These are phyloP conservation scores for Mnemiopsis leidyi DNA, from an alignment of 37 sponge, comb jelly and placozoan genomes.

Conservation along the genomic window DNA sequence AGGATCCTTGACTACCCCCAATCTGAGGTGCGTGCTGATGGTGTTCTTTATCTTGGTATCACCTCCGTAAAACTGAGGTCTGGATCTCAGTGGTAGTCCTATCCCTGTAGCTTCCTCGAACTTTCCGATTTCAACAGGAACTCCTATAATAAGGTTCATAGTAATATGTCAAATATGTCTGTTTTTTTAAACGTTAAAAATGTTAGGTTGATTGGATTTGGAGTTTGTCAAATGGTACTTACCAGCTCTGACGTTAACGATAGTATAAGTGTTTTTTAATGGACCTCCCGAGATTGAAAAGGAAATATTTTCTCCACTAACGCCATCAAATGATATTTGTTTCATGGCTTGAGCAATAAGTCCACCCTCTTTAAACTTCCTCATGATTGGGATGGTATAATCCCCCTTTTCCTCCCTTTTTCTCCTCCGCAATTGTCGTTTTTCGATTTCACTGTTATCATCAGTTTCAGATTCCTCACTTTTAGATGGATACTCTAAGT, in stretches of 20 bases:
- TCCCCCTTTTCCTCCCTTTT: background rate
- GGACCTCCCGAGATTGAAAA: background rate
- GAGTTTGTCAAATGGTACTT: background rate
- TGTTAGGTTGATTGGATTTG: background rate
- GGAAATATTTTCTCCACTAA: background rate
- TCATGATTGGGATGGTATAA: background rate
- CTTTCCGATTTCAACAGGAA: background rate
- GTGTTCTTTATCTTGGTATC: background rate
- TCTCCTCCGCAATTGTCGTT: background rate
- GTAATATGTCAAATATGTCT: too few relatives aligned
- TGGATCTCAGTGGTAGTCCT: background rate
- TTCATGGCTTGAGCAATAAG: background rate
- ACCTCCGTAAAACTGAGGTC: conserved; percentile 4
- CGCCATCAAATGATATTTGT: background rate
- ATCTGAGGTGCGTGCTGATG: background rate
- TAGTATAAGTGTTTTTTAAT: background rate
- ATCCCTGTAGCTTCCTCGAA: background rate
- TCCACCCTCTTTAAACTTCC: background rate
- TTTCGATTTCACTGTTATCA: background rate
- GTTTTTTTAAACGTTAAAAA: too few relatives aligned
- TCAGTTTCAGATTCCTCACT: background rate
- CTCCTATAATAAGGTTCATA: background rate
- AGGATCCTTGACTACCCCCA: background rate
- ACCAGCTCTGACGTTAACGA: conserved; percentile 13
- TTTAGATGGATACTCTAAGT: too few relatives aligned